Base-by-base conservation (phyloP, 2,113 vertebrate genomes). In the Tachycineta bicolor region DNA sequence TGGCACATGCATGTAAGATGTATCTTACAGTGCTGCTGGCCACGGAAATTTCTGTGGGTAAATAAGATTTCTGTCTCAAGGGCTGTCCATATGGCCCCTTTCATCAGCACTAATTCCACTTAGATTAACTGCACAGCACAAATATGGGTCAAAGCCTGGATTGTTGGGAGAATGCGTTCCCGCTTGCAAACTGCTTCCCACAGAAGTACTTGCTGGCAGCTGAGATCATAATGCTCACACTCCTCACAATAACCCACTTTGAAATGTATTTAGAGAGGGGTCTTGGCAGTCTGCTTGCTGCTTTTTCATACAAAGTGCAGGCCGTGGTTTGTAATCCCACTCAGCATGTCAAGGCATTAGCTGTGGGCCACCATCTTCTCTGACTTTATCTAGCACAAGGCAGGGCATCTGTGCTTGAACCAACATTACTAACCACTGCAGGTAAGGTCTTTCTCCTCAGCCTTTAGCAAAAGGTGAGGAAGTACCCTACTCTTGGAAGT, bases 51-150 rank as follows among this genome's bases (percentile, higher is more conserved):
- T 94, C 83, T 96, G 83, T 89, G 94, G 77, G 81, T 97, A 92
- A 94, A 89, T 84, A 92, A 96, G 87, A 87, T 87, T 97, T 96
- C 94, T 94, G 87, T 92, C 86, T 97, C 56, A 68, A 92, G 81
- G 87, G 73, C 77, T 94, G 83, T 93, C 94, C 83, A 75, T 97
- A 96, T 97, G 94, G 87, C 89, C 83, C 83, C 88, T 97, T 96
- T 97, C 91, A 96, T 88, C 89, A 94, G 65, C 89, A 92, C 83
- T 96, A 96, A 97, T 94, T 97, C 94, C 83, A 94, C 87, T 94
- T 94, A 94, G 93, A 95, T 94, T 94, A 95, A 96, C 91, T 96
- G 81, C 91, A 91, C 87, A 84, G 83, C 60, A 87, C 2, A 5
- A 94, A 94, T 94, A 68, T 95, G 91, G 93, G 95, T 94, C 91